Conservation (phyloP, 2,797 vertebrate genomes). For the Galaxias olidus region DNA sequence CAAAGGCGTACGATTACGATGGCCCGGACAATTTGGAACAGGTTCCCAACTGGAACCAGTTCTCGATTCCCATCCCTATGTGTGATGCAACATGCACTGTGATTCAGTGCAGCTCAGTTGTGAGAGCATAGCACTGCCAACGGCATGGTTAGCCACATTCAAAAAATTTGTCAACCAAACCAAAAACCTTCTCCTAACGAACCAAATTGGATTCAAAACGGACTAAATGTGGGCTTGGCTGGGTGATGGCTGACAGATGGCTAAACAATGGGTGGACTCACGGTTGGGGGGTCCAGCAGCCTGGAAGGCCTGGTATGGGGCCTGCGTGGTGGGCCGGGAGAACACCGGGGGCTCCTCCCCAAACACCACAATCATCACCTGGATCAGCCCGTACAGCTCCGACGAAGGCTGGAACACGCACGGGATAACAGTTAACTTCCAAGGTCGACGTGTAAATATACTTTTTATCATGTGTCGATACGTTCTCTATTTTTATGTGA, state of each 20-base stretch:
- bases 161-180: not conserved
- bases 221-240: not conserved
- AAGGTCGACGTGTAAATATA: too few species aligned
- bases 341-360: conserved; percentile 97
- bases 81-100: too few species aligned
- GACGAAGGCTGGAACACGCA: conserved; percentile 86
- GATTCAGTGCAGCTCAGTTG: conserved; percentile 2
- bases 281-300: conserved; percentile 92
- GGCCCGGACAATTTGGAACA: too few species aligned
- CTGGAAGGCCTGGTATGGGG: conserved; percentile 89
- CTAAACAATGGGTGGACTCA: conserved; percentile 67
- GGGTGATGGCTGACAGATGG: not conserved
- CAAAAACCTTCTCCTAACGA: not conserved
- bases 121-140: too few species aligned
- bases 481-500: too few species aligned
- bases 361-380: conserved; percentile 98
- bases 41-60: too few species aligned
- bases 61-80: too few species aligned
- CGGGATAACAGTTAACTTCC: not conserved
- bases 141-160: not conserved
- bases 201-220: not conserved
- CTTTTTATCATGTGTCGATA: too few species aligned
- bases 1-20: too few species aligned
- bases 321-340: conserved; percentile 86
- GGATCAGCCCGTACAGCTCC: conserved; percentile 94